Evolutionary conservation across 2,888 invertebrate species (phyloP), one percentile per base, ranked within the genome.

Genomic region (Noctua comes): DNA sequence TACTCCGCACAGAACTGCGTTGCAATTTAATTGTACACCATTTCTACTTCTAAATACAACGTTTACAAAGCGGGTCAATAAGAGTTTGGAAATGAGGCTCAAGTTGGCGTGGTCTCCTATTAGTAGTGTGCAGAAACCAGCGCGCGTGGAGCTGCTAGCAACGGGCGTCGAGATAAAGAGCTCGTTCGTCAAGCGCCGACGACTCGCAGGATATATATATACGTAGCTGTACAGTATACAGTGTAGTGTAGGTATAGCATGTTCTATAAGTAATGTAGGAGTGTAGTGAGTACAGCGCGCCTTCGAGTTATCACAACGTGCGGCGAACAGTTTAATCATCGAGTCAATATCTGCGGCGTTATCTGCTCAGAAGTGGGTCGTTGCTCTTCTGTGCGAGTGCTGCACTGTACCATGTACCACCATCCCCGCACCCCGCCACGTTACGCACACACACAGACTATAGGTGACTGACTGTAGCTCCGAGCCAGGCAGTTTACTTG

Each of bases 291-390:
- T 40, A 79, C 71, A 74, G 76, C 68, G 40, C 74, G 88, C 80
- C 77, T 84, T 85, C 68, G 77, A 89, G 87, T 87, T 89, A 88
- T 88, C 89, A 83, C 80, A 73, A 62, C 62, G 62, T 65, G 81
- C 80, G 80, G 80, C 86, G 82, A 85, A 79, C 83, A 83, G 88
- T 88, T 87, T 91, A 92, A 92, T 92, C 92, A 89, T 88, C 90
- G 88, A 90, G 92, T 91, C 91, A 91, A 93, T 94, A 94, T 93
- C 94, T 92, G 82, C 81, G 65, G 76, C 89, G 88, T 91, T 92
- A 92, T 92, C 92, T 90, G 86, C 78, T 77, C 85, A 89, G 88
- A 92, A 92, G 91, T 95, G 91, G 95, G 94, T 94, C 95, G 93
- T 91, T 92, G 92, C 90, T 93, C 91, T 89, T 90, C 90, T 88